Evolutionary conservation across 2,797 vertebrate genomes (phyloP).

Genomic region (Xerus rutilus): DNA sequence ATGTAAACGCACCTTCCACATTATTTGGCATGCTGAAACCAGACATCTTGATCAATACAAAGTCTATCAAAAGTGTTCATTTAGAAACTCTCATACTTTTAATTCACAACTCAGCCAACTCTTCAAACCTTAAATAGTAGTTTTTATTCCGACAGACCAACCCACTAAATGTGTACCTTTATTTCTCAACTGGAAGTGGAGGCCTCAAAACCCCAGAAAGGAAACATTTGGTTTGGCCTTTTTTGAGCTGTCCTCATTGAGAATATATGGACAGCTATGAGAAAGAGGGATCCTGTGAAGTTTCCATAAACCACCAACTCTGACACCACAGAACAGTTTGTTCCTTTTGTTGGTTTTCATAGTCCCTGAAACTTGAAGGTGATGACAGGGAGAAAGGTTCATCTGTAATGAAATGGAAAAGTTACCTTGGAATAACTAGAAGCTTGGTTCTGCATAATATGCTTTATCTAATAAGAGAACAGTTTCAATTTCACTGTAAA

Average conservation of each 20-base stretch:
- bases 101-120: constrained; percentile 60
- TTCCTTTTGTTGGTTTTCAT: constrained; percentile 77
- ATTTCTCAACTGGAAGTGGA: constrained; percentile 83
- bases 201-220: constrained; percentile 84
- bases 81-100: not conserved
- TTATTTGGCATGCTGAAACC: not conserved
- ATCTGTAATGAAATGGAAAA: constrained; percentile 80
- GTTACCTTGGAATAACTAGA: constrained; percentile 83
- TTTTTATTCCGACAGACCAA: constrained; percentile 78
- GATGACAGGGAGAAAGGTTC: constrained; percentile 79
- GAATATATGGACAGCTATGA: constrained; percentile 77
- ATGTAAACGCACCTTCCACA: not conserved
- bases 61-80: not conserved
- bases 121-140: constrained; percentile 78
- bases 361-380: constrained; percentile 75
- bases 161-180: constrained; percentile 82
- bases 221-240: constrained; percentile 88
- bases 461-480: constrained; percentile 70
- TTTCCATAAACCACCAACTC: constrained; percentile 81
- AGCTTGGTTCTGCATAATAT: constrained; percentile 65
- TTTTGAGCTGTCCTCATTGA: constrained; percentile 80
- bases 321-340: constrained; percentile 85
- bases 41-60: not conserved
- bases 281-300: constrained; percentile 78
- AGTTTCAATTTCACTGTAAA: constrained; percentile 73